phyloP scores from a whole-genome alignment of 2,888 invertebrate species.

The Platypus cylindrus region DNA sequence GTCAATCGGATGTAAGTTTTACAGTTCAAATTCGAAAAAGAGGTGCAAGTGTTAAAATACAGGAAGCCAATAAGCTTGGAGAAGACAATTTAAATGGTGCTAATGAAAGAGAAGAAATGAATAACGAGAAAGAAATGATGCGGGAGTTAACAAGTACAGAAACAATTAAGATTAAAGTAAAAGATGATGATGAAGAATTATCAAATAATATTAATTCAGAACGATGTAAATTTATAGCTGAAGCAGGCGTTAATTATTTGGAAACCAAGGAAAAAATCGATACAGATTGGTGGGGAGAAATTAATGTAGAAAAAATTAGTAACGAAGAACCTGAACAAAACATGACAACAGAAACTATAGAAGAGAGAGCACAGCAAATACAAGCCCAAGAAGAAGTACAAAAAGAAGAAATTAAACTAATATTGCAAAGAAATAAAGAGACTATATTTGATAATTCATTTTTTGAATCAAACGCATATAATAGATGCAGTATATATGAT shows the following conservation, averaged over 20 bases:
- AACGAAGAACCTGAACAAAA: slow-evolving; percentile 18
- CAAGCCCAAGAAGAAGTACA: slow-evolving; percentile 1
- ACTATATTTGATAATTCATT: slow-evolving; percentile 6
- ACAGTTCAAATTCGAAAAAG: background rate
- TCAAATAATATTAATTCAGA: too few species aligned
- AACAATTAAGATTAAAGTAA: slow-evolving; percentile 4
- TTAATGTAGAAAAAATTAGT: slow-evolving; percentile 23
- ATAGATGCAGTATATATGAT: slow-evolving; percentile 10
- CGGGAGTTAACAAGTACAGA: background rate
- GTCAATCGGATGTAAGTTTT: slow-evolving; percentile 4
- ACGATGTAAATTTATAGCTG: slow-evolving; percentile 1
- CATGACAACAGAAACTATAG: slow-evolving; percentile 4
- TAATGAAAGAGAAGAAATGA: background rate
- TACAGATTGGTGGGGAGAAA: slow-evolving; percentile 16
- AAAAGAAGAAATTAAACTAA: slow-evolving; percentile 2
- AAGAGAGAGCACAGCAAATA: slow-evolving; percentile 2
- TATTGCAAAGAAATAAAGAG: background rate
- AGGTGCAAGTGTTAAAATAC: too few species aligned
- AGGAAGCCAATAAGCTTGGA: too few species aligned
- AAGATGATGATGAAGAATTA: slow-evolving; percentile 3
- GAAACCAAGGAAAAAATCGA: slow-evolving; percentile 9
- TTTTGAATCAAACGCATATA: slow-evolving; percentile 4
- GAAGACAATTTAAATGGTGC: background rate
- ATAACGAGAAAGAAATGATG: background rate
- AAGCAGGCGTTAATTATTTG: slow-evolving; percentile 11